Conservation (phyloP, 2,797 vertebrate genomes). For the Enteromius afrohamiltoni region DNA sequence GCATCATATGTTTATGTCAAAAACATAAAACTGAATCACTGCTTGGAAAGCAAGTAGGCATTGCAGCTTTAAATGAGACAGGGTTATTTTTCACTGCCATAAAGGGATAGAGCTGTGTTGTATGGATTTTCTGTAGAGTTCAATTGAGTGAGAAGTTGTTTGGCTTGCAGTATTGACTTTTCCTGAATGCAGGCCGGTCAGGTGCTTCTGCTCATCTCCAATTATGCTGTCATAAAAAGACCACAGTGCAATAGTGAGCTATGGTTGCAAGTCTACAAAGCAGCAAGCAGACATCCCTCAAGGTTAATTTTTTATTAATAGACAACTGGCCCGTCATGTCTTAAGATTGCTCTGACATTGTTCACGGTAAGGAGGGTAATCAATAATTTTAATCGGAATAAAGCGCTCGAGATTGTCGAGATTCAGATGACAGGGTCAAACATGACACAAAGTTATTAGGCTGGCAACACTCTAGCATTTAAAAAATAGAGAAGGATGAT, state of each 20-base stretch:
- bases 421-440: conserved; percentile 26
- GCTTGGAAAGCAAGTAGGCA: conserved; percentile 18
- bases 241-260: conserved; percentile 86
- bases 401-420: neutral
- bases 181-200: conserved; percentile 89
- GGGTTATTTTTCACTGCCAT: conserved; percentile 76
- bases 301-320: conserved; percentile 44
- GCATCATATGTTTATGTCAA: neutral
- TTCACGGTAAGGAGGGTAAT: conserved; percentile 25
- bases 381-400: conserved; percentile 47
- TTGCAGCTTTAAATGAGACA: conserved; percentile 54
- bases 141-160: conserved; percentile 99
- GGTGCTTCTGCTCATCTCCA: conserved; percentile 93
- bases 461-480: conserved; percentile 79
- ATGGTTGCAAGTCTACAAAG: conserved; percentile 82
- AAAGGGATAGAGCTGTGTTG: conserved; percentile 83
- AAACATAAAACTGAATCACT: conserved; percentile 26
- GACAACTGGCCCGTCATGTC: neutral
- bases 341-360: conserved; percentile 33
- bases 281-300: conserved; percentile 34
- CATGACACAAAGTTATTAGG: conserved; percentile 73
- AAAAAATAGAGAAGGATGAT: conserved; percentile 78
- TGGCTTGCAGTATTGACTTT: conserved; percentile 96
- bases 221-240: conserved; percentile 98
- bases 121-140: conserved; percentile 94